Evolutionary conservation across 2,113 vertebrate species (phyloP).

Genomic region (Ptilonorhynchus violaceus): DNA sequence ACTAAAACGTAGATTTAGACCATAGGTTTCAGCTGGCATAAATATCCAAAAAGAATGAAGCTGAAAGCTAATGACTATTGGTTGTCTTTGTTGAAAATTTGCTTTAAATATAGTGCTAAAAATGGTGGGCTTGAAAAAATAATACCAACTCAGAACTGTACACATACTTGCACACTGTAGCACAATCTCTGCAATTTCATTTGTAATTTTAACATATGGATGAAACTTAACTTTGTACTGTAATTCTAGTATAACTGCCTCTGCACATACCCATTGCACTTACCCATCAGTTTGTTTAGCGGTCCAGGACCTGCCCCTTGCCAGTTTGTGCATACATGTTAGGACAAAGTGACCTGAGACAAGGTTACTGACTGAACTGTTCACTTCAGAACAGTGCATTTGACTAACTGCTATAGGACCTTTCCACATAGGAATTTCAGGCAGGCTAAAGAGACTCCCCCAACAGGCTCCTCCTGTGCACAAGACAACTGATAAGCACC

Average conservation of each 20-base stretch:
- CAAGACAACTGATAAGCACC: neutral
- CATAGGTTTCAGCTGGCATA: neutral
- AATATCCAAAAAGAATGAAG: neutral
- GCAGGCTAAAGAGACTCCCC: neutral
- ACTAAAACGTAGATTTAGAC: neutral
- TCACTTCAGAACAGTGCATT: neutral
- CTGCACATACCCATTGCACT: neutral
- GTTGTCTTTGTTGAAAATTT: neutral
- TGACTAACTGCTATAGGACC: neutral
- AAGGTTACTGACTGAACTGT: neutral
- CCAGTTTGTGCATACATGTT: neutral
- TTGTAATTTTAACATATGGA: neutral
- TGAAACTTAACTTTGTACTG: neutral
- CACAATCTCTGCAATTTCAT: neutral
- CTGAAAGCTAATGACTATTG: neutral
- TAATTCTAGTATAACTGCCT: neutral
- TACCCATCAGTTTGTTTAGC: neutral
- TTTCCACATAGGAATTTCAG: neutral
- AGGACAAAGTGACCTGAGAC: neutral
- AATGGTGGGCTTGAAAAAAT: neutral
- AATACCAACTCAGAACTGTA: neutral
- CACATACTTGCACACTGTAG: neutral
- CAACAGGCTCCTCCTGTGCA: neutral
- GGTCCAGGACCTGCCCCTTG: neutral
- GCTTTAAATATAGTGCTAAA: neutral